A percentile compares a stretch with the other conserved stretches of the same genome.
phyloP scores from a whole-genome alignment of 1,140 invertebrate species.

The Delia radicum region DNA sequence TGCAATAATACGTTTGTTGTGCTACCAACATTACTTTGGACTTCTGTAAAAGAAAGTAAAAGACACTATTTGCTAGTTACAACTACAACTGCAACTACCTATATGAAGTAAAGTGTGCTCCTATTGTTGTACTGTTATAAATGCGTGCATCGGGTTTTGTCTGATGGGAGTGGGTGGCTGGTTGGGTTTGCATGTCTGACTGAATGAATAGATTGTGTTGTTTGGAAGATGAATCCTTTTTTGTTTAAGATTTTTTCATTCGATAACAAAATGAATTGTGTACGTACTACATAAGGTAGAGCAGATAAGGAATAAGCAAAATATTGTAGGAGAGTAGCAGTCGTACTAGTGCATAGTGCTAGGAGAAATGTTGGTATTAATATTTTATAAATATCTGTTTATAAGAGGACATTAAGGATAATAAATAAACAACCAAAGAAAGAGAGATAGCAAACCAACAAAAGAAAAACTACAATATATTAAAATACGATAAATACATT shows the following conservation, averaged over 20 bases:
- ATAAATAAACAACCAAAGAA: neutral
- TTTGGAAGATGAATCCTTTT: slow-evolving; percentile 4
- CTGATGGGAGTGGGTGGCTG: neutral
- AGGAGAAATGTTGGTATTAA: neutral
- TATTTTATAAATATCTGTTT: slow-evolving; percentile 2
- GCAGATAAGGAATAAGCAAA: neutral
- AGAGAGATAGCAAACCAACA: neutral
- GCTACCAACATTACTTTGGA: too few species aligned
- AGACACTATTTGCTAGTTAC: too few species aligned
- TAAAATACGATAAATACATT: neutral
- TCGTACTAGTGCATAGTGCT: neutral
- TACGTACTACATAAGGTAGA: neutral
- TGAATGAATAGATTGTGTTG: neutral
- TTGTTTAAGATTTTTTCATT: neutral
- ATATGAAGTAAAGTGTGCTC: neutral
- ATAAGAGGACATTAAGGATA: slow-evolving; percentile 1
- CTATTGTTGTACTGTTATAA: neutral
- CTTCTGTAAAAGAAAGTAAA: too few species aligned
- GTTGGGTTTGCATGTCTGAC: neutral
- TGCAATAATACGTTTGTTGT: too few species aligned
- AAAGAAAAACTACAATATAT: neutral
- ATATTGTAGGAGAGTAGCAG: neutral
- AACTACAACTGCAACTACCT: too few species aligned
- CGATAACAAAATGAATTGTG: neutral
- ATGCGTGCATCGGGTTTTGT: neutral